These are phyloP conservation scores for Adineta ricciae DNA, from an alignment of 2,888 invertebrate genomes.

Conservation along the genomic window DNA sequence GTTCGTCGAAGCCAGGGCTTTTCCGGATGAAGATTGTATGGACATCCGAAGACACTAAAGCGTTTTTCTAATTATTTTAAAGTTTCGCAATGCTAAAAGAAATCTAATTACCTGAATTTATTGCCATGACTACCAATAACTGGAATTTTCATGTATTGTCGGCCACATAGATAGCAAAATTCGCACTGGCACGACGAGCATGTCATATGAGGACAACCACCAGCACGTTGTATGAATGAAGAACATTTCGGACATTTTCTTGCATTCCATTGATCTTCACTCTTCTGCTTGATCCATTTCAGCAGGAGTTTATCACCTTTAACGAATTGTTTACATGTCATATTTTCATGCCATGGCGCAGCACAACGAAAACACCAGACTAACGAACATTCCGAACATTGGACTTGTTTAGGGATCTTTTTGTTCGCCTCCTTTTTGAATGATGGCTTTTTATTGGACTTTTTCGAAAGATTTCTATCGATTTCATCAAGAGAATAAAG, in stretches of 20 bases:
- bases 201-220: slow-evolving; percentile 49
- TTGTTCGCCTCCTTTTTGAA: neutral
- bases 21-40: neutral
- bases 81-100: too few relatives aligned
- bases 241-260: neutral
- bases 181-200: slow-evolving; percentile 47
- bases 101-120: neutral
- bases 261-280: neutral
- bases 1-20: neutral
- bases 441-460: neutral
- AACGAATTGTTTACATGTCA: neutral
- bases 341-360: neutral
- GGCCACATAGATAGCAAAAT: slow-evolving; percentile 35
- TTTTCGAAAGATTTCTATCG: neutral
- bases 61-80: neutral
- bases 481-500: neutral
- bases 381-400: slow-evolving; percentile 35
- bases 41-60: neutral
- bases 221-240: neutral
- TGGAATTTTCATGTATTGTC: too few relatives aligned
- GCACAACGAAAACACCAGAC: neutral
- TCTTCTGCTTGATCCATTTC: neutral
- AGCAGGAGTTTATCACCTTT: neutral
- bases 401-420: slow-evolving; percentile 35
- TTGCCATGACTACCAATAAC: neutral